Conservation (phyloP, 2,113 vertebrate species). For the Chaetodon trifascialis region DNA sequence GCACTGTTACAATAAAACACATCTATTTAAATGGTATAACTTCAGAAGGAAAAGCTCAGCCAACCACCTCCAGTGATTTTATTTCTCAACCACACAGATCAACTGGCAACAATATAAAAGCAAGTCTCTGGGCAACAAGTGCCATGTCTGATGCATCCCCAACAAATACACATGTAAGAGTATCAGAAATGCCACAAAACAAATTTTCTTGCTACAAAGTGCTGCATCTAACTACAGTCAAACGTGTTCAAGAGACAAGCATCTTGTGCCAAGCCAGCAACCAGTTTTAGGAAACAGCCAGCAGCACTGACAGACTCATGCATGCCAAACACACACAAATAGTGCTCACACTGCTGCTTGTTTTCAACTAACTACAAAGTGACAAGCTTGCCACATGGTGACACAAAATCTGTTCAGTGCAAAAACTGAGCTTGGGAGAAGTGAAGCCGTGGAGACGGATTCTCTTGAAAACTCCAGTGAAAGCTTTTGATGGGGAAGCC, state of each 20-base stretch:
- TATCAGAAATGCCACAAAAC: slow-evolving; percentile 20
- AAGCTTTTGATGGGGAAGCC: slow-evolving; percentile 10
- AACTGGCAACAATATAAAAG: slow-evolving; percentile 21
- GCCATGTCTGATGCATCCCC: slow-evolving; percentile 14
- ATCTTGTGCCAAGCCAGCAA: slow-evolving; percentile 4
- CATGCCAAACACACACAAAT: background rate
- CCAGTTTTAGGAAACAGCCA: slow-evolving; percentile 26
- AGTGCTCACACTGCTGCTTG: background rate
- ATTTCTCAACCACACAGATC: background rate
- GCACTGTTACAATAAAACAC: background rate
- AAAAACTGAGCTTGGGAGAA: background rate
- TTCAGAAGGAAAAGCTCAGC: slow-evolving; percentile 10
- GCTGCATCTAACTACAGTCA: slow-evolving; percentile 1
- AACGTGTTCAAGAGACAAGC: background rate
- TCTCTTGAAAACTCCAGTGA: slow-evolving; percentile 2
- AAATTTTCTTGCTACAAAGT: slow-evolving; percentile 6
- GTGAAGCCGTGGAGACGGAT: background rate
- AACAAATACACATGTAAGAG: slow-evolving; percentile 20
- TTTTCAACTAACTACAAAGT: slow-evolving; percentile 17
- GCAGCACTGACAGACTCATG: background rate
- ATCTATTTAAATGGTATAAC: slow-evolving; percentile 1
- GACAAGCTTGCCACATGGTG: slow-evolving; percentile 8
- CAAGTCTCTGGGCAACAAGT: slow-evolving; percentile 21
- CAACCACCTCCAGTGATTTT: slow-evolving; percentile 5
- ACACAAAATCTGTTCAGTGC: slow-evolving; percentile 3